Conservation (phyloP, 2,797 vertebrate genomes). For the Poecilia velifera region DNA sequence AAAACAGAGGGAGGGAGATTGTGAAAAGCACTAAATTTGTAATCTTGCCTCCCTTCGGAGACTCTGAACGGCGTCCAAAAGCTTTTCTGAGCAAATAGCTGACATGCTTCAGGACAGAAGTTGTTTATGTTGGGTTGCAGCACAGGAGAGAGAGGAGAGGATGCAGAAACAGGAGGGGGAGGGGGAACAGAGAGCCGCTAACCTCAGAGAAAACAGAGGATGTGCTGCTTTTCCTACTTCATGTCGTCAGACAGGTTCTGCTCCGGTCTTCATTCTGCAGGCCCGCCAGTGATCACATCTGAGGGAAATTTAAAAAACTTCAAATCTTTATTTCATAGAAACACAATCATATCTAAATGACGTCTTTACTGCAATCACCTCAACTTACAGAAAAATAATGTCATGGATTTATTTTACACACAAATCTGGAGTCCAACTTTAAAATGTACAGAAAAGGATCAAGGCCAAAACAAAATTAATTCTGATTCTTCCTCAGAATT, state of each 20-base stretch:
- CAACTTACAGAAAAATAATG: background rate
- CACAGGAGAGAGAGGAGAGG: slow-evolving; percentile 36
- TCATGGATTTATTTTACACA: background rate
- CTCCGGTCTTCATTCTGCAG: background rate
- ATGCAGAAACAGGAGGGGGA: slow-evolving; percentile 46
- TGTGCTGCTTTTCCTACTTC: background rate
- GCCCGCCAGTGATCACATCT: background rate
- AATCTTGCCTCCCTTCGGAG: slow-evolving; percentile 76
- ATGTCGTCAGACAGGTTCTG: background rate
- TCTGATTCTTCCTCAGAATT: too few species aligned
- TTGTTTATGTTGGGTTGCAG: slow-evolving; percentile 77
- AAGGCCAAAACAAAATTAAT: too few species aligned
- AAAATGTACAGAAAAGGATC: background rate
- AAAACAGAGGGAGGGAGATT: slow-evolving; percentile 53
- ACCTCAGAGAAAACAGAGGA: background rate
- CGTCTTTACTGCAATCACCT: background rate
- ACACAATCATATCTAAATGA: background rate
- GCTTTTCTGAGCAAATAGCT: slow-evolving; percentile 77
- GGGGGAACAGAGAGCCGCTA: background rate
- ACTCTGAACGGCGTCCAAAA: slow-evolving; percentile 75
- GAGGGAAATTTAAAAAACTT: background rate
- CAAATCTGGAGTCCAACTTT: background rate
- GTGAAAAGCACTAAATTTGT: slow-evolving; percentile 73
- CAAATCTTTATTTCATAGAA: background rate
- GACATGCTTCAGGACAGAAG: slow-evolving; percentile 69